These are phyloP conservation scores for Atta texana DNA, from an alignment of 1,140 invertebrate species.

Conservation along the genomic window DNA sequence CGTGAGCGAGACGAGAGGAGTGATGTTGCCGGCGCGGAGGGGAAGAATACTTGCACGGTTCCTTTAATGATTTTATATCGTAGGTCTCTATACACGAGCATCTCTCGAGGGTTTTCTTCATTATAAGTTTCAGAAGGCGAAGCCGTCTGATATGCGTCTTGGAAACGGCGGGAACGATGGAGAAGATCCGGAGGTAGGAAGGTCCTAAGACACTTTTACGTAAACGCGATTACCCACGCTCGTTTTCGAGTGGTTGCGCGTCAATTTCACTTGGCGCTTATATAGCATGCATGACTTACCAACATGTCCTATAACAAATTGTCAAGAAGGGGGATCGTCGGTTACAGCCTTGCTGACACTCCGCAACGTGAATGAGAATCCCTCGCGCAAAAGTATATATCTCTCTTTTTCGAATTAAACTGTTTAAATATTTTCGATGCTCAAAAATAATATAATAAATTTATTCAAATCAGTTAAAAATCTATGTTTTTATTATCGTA, in stretches of 20 bases:
- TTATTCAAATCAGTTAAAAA: constrained; percentile 1
- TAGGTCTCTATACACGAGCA: constrained; percentile 60
- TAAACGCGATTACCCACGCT: constrained; percentile 41
- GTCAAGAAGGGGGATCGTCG: constrained; percentile 34
- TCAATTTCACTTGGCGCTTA: constrained; percentile 64
- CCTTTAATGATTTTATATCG: constrained; percentile 72
- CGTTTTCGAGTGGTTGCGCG: constrained; percentile 66
- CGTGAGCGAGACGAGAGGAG: constrained; percentile 41
- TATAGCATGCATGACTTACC: constrained; percentile 72
- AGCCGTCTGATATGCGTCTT: constrained; percentile 17
- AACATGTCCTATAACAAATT: constrained; percentile 69
- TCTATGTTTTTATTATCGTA: neutral
- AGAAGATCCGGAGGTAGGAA: constrained; percentile 34
- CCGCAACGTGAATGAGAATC: neutral
- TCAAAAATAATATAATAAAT: neutral
- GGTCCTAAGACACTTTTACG: constrained; percentile 48
- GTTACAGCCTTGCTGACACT: constrained; percentile 52
- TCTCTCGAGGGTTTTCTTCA: constrained; percentile 77
- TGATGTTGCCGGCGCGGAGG: neutral
- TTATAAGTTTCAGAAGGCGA: constrained; percentile 70
- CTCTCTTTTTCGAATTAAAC: neutral
- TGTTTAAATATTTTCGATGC: neutral
- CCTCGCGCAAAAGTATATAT: neutral
- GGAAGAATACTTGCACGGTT: constrained; percentile 55
- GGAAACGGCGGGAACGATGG: neutral